Evolutionary conservation across 2,888 invertebrate genomes (phyloP).

Genomic region (Augiades crinisus): DNA sequence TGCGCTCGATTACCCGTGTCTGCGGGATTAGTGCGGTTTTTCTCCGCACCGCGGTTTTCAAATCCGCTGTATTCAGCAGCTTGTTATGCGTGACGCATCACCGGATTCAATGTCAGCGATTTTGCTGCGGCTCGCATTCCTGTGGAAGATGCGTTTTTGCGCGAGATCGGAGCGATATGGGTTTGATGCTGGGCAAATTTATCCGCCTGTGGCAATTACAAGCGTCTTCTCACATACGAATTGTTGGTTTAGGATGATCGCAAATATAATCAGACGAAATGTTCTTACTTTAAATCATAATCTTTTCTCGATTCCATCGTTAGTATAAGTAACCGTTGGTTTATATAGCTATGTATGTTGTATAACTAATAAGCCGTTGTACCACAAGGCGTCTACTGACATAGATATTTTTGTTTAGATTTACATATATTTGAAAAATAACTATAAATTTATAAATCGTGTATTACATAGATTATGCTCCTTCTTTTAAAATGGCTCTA

Average conservation of each 20-base stretch:
- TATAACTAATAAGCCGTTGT: too few species aligned
- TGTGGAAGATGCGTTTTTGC: conserved; percentile 6
- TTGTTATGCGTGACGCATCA: conserved; percentile 8
- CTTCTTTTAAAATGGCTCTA: too few species aligned
- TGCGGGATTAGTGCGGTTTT: conserved; percentile 17
- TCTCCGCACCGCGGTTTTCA: conserved; percentile 2
- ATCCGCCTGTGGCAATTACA: not conserved
- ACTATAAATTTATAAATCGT: too few species aligned
- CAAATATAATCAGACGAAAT: not conserved
- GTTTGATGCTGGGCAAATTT: not conserved
- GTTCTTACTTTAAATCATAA: not conserved
- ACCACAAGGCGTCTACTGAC: too few species aligned
- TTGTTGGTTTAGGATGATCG: not conserved
- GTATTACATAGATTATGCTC: too few species aligned
- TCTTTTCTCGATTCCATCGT: too few species aligned
- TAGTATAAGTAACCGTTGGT: too few species aligned
- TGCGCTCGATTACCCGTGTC: conserved; percentile 6
- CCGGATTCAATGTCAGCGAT: conserved; percentile 10
- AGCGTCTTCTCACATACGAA: conserved; percentile 1
- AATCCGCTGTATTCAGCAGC: conserved; percentile 2
- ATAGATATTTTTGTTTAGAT: too few species aligned
- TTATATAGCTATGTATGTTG: too few species aligned
- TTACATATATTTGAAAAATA: too few species aligned
- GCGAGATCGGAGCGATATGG: conserved; percentile 9
- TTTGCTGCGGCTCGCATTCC: conserved; percentile 10